Conservation (phyloP, 2,797 vertebrate genomes). For the Balearica regulorum region DNA sequence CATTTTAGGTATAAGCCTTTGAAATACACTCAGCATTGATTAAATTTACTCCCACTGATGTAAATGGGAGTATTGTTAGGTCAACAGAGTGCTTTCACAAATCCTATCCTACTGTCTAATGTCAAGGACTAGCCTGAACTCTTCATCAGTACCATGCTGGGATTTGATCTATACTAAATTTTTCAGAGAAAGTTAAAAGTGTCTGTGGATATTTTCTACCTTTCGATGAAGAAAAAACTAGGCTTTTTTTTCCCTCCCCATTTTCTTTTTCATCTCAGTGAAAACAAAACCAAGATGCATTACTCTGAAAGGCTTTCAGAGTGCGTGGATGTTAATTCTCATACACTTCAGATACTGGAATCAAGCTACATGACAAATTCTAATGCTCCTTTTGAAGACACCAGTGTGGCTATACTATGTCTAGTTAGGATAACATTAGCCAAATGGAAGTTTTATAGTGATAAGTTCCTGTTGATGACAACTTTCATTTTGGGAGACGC, state of each 20-base stretch:
- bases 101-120: background rate
- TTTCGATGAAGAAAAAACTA: background rate
- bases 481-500: background rate
- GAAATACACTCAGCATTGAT: background rate
- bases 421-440: background rate
- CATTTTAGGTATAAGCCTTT: background rate
- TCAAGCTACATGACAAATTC: background rate
- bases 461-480: background rate
- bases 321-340: background rate
- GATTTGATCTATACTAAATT: background rate
- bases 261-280: background rate
- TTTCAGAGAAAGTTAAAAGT: background rate
- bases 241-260: fast-evolving
- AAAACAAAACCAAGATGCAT: background rate
- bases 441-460: background rate
- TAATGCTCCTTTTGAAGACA: background rate
- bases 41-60: background rate
- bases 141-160: background rate
- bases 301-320: background rate
- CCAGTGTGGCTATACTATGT: background rate
- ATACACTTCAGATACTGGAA: background rate
- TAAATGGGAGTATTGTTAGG: background rate
- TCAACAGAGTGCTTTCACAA: background rate
- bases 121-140: background rate
- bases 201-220: background rate